Percentiles rank a stretch among this genome's conserved stretches.
Conservation (phyloP, 2,113 vertebrate genomes). For the Pelobates fuscus region DNA sequence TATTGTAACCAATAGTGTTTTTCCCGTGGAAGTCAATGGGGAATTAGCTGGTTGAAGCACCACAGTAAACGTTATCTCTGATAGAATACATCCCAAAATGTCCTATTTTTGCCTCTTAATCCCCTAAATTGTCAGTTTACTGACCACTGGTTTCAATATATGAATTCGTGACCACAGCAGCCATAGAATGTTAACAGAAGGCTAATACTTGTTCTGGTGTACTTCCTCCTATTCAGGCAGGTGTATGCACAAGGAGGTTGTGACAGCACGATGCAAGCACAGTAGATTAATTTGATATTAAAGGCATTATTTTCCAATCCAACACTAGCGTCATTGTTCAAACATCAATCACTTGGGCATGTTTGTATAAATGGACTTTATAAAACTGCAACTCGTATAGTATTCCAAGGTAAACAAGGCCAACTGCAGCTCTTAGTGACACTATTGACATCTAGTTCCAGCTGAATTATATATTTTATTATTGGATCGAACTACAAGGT, state of each 20-base stretch:
- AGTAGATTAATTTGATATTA: conserved; percentile 36
- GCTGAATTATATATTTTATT: conserved; percentile 32
- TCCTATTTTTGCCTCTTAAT: too few relatives aligned
- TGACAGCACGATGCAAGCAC: background rate
- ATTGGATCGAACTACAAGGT: conserved; percentile 7
- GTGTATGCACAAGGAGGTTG: conserved; percentile 5
- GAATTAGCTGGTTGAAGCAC: too few relatives aligned
- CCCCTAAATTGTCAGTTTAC: too few relatives aligned
- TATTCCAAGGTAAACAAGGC: conserved; percentile 46
- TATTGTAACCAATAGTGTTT: too few relatives aligned
- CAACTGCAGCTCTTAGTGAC: conserved; percentile 17
- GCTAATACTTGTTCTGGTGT: background rate
- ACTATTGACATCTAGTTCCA: conserved; percentile 39
- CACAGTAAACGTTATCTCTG: too few relatives aligned
- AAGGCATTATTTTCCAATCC: conserved; percentile 43
- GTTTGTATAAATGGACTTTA: conserved; percentile 42
- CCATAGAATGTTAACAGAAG: background rate
- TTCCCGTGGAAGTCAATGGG: too few relatives aligned
- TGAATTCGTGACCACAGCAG: background rate
- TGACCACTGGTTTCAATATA: too few relatives aligned
- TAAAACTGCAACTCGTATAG: conserved; percentile 8
- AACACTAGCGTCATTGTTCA: conserved; percentile 39
- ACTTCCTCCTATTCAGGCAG: background rate
- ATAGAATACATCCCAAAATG: too few relatives aligned
- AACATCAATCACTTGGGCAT: conserved; percentile 38